Evolutionary conservation across 2,888 invertebrate species (phyloP), one percentile per base, ranked within the genome.

Genomic region (Cerastis leucographa): DNA sequence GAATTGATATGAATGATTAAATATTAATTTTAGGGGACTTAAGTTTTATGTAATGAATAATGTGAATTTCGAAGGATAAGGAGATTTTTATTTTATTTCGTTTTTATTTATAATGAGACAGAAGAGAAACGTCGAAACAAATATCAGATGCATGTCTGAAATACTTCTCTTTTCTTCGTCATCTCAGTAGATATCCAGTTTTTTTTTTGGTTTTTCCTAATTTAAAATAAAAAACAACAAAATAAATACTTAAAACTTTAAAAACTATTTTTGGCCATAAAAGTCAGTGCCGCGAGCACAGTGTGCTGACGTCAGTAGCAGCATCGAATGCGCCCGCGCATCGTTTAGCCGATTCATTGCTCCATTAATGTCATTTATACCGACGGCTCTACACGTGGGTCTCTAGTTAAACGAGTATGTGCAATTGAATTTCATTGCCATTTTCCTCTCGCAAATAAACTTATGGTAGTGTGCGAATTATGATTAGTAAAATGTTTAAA

Each of bases 391-490:
- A 93, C 95, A 95, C 96, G 95, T 95, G 95, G 95, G 95, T 93
- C 92, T 92, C 86, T 83, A 85, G 86, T 93, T 92, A 93, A 91
- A 64, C 64, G 40, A 64, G 42, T 64, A 87, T 87, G 90, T 93
- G 92, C 96, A 96, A 96, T 95, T 96, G 96, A 90, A 95, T 95
- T 93, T 95, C 95, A 96, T 96, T 96, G 96, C 94, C 94, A 94
- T 95, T 95, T 95, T 94, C 96, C 96, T 95, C 90, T 90, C 81
- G 90, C 89, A 89, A 91, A 92, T 87, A 85, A 85, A 89, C 85
- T 91, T 91, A 91, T 85, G 85, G 84, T 88, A 84, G 83, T 86
- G 85, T 79, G 68, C 62, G 54, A 51, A 40, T 77, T 65, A 67
- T 3, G 1, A 19, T 56, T 22, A 76, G 9, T 65, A 65, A 76